Base-by-base conservation (phyloP, 2,888 invertebrate genomes). In the Gortyna flavago region DNA sequence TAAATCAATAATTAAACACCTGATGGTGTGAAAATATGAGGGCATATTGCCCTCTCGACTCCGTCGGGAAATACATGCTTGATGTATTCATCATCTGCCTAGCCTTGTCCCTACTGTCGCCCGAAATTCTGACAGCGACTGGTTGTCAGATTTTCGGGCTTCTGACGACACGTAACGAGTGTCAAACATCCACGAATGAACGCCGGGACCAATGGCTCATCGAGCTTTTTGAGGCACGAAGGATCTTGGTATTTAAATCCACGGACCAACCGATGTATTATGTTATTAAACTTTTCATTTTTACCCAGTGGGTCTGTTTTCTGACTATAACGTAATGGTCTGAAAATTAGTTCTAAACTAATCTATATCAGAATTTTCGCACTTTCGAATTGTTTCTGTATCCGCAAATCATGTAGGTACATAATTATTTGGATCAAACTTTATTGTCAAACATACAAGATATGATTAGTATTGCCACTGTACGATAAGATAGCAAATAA, bases 401-500 rank as follows among this genome's bases (percentile, higher is more conserved):
- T 69, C 59, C 11, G 8, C 35, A 1, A 64, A 64, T 11, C 25
- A 57, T 32, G 41, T 75, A 51, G 18, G 16, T 61, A 62, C 13
- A 6, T 48, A 13, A 38, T 35, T 32, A 51, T 35, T 21, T 21
- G 32, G 16, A 51, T 61, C 51, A 9, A n/a, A 51, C 9, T n/a
- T n/a, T 29, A 29, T 62, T 57, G n/a, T 57, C 21, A 29, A n/a
- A 79, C 32, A 62, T 57, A 67, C n/a, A 48, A 25, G 44, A 68
- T 81, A 65, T 57, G 9, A 44, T 66, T 57, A 1, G 16, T 57
- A 25, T 77, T 25, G 35, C 77, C n/a, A 54, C 51, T 29, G 18
- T 64, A 57, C 7, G 83, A 77, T 80, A 69, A 76, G 64, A 32
- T 79, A 74, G 54, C 38, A 64, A 67, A 67, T 66, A 48, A n/a